Conservation (phyloP, 2,797 vertebrate genomes). For the Gymnoscopelus braueri region DNA sequence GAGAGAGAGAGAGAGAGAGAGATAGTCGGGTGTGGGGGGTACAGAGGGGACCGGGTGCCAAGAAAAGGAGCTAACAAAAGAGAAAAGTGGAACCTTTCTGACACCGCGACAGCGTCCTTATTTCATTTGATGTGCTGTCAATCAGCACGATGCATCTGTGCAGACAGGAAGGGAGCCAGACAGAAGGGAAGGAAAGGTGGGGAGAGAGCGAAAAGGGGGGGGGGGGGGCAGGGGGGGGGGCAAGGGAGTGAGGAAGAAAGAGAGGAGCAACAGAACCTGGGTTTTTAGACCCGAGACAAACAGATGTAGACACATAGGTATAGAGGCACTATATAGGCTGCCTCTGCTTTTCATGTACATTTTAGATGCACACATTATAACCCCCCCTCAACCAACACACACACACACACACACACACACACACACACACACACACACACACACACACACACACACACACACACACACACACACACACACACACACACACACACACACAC, state of each 20-base stretch:
- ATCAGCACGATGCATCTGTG: constrained; percentile 68
- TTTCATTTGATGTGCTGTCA: constrained; percentile 79
- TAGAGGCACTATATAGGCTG: constrained; percentile 60
- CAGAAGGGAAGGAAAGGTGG: background rate
- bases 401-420: background rate
- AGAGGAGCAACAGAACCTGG: constrained; percentile 58
- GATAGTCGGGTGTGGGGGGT: background rate
- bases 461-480: background rate
- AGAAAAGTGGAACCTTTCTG: constrained; percentile 65
- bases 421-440: no score
- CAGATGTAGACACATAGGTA: constrained; percentile 66
- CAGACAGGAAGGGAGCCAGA: constrained; percentile 53
- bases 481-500: background rate
- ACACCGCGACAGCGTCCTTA: constrained; percentile 65
- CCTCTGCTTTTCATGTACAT: constrained; percentile 61
- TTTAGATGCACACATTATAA: constrained; percentile 35
- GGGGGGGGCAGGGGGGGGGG: background rate
- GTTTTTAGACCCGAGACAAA: constrained; percentile 69
- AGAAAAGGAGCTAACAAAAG: constrained; percentile 56
- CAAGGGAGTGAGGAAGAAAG: constrained; percentile 19
- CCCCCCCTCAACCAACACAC: constrained; percentile 1
- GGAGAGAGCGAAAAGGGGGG: background rate
- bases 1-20: constrained; percentile 7
- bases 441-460: background rate
- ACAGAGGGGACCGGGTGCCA: background rate